phyloP scores from a whole-genome alignment of 2,113 vertebrate species.

The Andinoacara biseriatus region DNA sequence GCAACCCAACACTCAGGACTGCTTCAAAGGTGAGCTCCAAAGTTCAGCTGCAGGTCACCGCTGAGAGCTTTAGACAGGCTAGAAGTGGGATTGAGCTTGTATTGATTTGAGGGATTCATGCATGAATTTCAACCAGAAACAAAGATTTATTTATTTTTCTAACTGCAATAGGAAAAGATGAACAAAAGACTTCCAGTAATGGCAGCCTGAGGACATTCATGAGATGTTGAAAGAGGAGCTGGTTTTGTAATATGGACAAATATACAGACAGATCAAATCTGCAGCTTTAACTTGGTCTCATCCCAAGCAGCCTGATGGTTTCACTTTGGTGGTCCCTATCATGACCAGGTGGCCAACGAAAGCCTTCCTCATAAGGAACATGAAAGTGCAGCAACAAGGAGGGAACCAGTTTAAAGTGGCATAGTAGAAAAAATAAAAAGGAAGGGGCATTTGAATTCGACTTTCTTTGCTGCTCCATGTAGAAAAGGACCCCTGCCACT shows the following conservation, averaged over 20 bases:
- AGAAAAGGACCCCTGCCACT: not conserved
- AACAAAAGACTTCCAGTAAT: not conserved
- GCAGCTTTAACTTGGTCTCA: not conserved
- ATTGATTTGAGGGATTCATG: not conserved
- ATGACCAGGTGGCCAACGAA: constrained; percentile 8
- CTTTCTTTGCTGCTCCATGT: not conserved
- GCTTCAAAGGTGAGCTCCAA: not conserved
- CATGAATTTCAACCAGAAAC: not conserved
- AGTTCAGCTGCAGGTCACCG: not conserved
- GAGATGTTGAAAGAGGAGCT: not conserved
- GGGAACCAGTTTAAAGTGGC: not conserved
- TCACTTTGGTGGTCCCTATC: not conserved
- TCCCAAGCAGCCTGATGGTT: not conserved
- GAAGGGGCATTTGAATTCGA: not conserved
- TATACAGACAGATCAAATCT: not conserved
- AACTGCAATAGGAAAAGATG: not conserved
- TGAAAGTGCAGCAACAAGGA: not conserved
- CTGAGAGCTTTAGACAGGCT: not conserved
- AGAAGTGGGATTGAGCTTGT: not conserved
- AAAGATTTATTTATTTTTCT: not conserved
- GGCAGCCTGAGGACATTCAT: not conserved
- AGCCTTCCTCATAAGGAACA: not conserved
- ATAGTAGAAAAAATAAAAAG: constrained; percentile 12
- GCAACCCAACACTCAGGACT: not conserved
- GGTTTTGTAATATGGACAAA: not conserved